Percentiles rank a stretch among this genome's conserved stretches.
Evolutionary conservation across 2,888 invertebrate species (phyloP).

Genomic region (Sinodicranocentrus sp.): DNA sequence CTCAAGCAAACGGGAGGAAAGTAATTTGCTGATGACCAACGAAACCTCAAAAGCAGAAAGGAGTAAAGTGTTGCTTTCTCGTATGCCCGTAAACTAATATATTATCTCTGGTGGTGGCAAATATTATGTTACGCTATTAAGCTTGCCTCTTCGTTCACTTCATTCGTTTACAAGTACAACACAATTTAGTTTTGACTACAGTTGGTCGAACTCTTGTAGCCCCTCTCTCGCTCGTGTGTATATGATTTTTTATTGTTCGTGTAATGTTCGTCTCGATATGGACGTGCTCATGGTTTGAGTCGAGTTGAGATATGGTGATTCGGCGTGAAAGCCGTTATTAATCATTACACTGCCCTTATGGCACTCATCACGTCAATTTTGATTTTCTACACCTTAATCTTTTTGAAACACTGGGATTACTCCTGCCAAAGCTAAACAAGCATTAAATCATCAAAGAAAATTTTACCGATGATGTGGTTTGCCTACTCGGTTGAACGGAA

Average conservation of each 20-base stretch:
- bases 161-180: too few relatives aligned
- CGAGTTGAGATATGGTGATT: constrained; percentile 37
- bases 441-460: constrained; percentile 39
- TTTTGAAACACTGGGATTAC: constrained; percentile 64
- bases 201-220: background rate
- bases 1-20: background rate
- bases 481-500: background rate
- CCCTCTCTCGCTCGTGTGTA: too few relatives aligned
- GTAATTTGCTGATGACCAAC: background rate
- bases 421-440: constrained; percentile 31
- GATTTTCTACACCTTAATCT: constrained; percentile 73
- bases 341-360: constrained; percentile 69
- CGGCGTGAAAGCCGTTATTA: constrained; percentile 66
- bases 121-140: constrained; percentile 11
- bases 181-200: too few relatives aligned
- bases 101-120: constrained; percentile 18
- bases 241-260: constrained; percentile 5
- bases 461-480: constrained; percentile 11
- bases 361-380: constrained; percentile 75
- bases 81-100: constrained; percentile 33
- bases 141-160: too few relatives aligned
- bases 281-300: constrained; percentile 33
- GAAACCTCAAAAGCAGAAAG: background rate
- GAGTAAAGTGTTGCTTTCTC: constrained; percentile 16
- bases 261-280: constrained; percentile 8